phyloP scores from a whole-genome alignment of 2,113 vertebrate species.

The Pterocles burchelli region DNA sequence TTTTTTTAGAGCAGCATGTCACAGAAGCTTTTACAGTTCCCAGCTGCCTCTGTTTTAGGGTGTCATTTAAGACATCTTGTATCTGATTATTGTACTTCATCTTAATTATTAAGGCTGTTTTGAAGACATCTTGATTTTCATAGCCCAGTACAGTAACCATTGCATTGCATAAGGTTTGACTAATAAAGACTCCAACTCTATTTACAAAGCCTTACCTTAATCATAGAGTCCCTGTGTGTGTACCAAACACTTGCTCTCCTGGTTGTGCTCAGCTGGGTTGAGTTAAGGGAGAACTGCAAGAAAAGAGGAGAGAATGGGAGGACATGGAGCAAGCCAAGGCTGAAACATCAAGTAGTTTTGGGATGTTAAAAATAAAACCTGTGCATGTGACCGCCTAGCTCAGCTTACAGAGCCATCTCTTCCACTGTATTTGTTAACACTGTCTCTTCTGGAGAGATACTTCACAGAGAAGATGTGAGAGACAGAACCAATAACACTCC shows the following conservation, averaged over 20 bases:
- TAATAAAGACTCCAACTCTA: background rate
- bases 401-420: conserved; percentile 70
- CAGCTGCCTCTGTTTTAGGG: background rate
- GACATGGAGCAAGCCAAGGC: conserved; percentile 54
- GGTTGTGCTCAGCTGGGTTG: background rate
- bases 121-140: background rate
- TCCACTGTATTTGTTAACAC: conserved; percentile 61
- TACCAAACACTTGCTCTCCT: conserved; percentile 18
- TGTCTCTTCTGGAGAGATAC: background rate
- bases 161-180: background rate
- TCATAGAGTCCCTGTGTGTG: background rate
- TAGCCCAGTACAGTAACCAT: background rate
- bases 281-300: background rate
- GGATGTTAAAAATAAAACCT: conserved; percentile 83
- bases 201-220: conserved; percentile 72
- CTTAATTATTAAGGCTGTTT: background rate
- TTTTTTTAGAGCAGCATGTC: background rate
- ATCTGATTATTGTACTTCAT: background rate
- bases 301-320: conserved; percentile 42
- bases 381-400: conserved; percentile 73
- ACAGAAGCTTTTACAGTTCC: background rate
- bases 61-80: background rate
- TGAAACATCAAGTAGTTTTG: conserved; percentile 72
- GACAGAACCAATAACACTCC: background rate
- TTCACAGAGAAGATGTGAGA: background rate